These are phyloP conservation scores for Drosophila arizonae DNA, from an alignment of 1,140 invertebrate species.

Conservation along the genomic window DNA sequence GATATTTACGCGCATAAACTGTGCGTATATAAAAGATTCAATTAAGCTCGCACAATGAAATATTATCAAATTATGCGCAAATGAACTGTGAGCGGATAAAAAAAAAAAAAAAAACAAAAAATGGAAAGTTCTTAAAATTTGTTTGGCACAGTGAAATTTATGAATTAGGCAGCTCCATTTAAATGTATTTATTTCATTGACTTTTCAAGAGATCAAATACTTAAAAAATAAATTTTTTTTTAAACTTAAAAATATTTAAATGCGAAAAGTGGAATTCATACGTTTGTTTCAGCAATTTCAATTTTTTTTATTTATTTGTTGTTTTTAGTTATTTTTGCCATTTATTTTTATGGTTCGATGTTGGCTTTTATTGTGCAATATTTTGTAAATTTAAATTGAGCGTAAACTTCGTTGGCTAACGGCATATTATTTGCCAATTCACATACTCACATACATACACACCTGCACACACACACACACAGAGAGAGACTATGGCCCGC, in stretches of 20 bases:
- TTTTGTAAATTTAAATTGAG: constrained; percentile 63
- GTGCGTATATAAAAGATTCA: background rate
- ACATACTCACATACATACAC: constrained; percentile 5
- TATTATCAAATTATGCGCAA: background rate
- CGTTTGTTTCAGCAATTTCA: background rate
- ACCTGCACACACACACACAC: constrained; percentile 2
- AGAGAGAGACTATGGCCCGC: background rate
- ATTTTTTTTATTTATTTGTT: background rate
- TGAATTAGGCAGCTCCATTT: no score
- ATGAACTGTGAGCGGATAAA: no score
- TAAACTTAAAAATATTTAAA: background rate
- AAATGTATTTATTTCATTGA: no score
- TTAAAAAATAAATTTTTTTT: no score
- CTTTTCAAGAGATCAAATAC: no score
- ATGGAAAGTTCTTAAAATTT: background rate
- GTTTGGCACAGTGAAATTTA: no score
- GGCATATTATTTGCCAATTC: constrained; percentile 52
- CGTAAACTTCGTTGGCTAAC: constrained; percentile 55
- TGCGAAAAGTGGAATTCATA: no score
- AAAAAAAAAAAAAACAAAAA: no score
- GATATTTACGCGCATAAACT: background rate
- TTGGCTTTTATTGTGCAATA: constrained; percentile 24
- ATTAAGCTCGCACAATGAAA: constrained; percentile 8
- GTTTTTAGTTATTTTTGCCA: background rate
- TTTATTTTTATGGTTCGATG: constrained; percentile 13